These are phyloP conservation scores for Oxyruncus cristatus DNA, from an alignment of 2,113 vertebrate species.

Conservation along the genomic window DNA sequence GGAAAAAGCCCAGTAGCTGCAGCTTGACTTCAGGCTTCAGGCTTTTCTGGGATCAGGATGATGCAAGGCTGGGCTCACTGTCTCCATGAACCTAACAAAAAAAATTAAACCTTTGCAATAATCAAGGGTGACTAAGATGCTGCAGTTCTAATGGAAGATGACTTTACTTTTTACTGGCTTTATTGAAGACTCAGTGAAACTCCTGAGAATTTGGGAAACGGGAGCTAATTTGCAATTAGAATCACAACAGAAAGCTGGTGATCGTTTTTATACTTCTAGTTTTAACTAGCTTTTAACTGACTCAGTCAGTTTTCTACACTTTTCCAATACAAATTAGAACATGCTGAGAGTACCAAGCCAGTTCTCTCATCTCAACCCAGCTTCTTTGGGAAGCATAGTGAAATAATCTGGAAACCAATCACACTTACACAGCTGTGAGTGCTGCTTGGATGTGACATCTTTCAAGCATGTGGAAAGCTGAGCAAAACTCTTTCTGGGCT, in stretches of 20 bases:
- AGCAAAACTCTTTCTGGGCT: neutral
- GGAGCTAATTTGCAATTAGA: neutral
- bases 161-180: neutral
- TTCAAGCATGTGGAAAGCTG: neutral
- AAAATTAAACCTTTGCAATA: neutral
- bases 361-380: neutral
- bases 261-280: neutral
- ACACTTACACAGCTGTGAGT: neutral
- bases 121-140: neutral
- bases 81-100: neutral
- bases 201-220: neutral
- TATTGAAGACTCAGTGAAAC: neutral
- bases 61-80: neutral
- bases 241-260: neutral
- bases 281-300: neutral
- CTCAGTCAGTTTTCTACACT: neutral
- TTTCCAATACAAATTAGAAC: neutral
- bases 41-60: neutral
- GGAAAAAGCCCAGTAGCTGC: neutral
- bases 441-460: neutral
- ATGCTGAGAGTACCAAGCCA: neutral
- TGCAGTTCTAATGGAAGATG: neutral
- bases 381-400: neutral
- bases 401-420: neutral
- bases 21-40: neutral